Evolutionary conservation across 1,140 invertebrate genomes (phyloP).

Genomic region (Drosophila sproati): DNA sequence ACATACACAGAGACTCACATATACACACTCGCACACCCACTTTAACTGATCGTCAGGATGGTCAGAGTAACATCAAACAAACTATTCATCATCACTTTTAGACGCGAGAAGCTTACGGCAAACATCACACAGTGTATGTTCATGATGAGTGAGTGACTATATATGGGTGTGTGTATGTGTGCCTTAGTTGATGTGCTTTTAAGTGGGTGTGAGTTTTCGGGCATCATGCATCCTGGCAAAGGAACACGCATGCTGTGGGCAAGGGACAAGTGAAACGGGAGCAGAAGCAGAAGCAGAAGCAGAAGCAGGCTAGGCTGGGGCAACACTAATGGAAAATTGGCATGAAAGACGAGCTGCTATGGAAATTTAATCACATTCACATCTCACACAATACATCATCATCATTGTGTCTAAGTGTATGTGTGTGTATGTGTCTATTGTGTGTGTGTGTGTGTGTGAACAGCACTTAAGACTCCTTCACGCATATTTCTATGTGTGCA

Average conservation of each 20-base stretch:
- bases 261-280: background rate
- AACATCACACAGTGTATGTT: slow-evolving; percentile 61
- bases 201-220: slow-evolving; percentile 47
- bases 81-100: slow-evolving; percentile 80
- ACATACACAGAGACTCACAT: slow-evolving; percentile 5
- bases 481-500: slow-evolving; percentile 45
- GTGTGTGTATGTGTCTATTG: slow-evolving; percentile 18
- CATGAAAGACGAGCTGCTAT: slow-evolving; percentile 82
- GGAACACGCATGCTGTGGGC: slow-evolving; percentile 23
- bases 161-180: slow-evolving; percentile 16
- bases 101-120: slow-evolving; percentile 67
- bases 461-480: slow-evolving; percentile 72
- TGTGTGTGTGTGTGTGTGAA: slow-evolving; percentile 36
- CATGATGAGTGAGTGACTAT: slow-evolving; percentile 4
- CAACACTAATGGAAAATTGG: slow-evolving; percentile 81
- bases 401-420: slow-evolving; percentile 59
- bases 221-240: slow-evolving; percentile 13
- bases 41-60: slow-evolving; percentile 78
- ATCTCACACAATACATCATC: slow-evolving; percentile 81
- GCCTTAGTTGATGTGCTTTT: slow-evolving; percentile 69
- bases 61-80: slow-evolving; percentile 83
- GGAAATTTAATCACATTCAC: slow-evolving; percentile 83
- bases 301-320: slow-evolving; percentile 3
- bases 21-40: background rate
- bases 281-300: slow-evolving; percentile 31